Conservation (phyloP, 2,113 vertebrate genomes). For the Megaceryle maxima region DNA sequence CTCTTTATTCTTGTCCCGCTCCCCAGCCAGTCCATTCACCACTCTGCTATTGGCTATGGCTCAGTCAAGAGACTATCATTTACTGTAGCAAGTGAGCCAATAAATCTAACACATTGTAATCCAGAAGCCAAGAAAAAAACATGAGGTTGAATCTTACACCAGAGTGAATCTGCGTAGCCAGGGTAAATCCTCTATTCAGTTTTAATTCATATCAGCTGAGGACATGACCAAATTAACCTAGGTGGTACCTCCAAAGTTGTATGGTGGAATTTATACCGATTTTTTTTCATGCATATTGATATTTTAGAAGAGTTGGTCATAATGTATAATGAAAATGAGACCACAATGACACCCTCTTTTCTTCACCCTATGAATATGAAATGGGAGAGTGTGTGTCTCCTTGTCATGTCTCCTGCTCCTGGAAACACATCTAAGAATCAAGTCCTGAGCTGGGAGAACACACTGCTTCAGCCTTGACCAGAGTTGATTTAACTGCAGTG, state of each 20-base stretch:
- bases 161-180: background rate
- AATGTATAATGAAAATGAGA: background rate
- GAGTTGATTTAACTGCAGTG: background rate
- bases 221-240: background rate
- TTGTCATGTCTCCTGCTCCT: background rate
- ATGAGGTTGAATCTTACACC: background rate
- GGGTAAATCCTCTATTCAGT: background rate
- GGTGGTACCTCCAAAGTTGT: background rate
- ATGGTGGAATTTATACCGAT: background rate
- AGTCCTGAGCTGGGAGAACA: background rate
- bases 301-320: background rate
- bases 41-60: background rate
- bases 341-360: background rate
- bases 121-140: background rate
- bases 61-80: background rate
- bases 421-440: background rate
- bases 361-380: background rate
- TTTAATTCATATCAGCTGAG: background rate
- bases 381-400: background rate
- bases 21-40: background rate
- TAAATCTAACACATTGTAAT: slow-evolving; percentile 28
- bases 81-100: slow-evolving; percentile 15
- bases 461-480: background rate
- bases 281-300: background rate
- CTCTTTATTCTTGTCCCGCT: background rate